Evolutionary conservation across 37 sponge, comb jelly and placozoan genomes (phyloP), one percentile per base, ranked within the genome.

Genomic region (Halichondria panicea): DNA sequence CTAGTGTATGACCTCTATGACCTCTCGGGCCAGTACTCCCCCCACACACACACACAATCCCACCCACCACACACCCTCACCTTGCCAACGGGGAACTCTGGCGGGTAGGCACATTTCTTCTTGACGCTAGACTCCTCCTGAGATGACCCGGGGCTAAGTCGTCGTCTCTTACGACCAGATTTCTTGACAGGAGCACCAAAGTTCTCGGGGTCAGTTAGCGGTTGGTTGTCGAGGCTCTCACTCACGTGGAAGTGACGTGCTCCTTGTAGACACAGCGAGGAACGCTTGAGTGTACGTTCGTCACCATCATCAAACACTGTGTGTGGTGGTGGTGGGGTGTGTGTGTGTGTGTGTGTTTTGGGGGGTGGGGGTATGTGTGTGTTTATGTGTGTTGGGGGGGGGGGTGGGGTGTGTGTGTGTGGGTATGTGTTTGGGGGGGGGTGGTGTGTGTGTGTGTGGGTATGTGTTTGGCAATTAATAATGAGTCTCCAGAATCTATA

Each of bases 291-390:
- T 0, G 93, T 89, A 44, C 88, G 31, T 58, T 92, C 88, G 76
- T 96, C 96, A 12, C 93, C 93, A 74, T 96, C 96, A 77, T 96
- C 96, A 87, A 96, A 96, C 73, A 94, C 95, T 95, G 80, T 12
- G 50, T 4, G 44, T 7, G 44, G 44, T 18, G 43, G 1, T 28
- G 44, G 42, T 67, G 66, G 11, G 42, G 44, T 11, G 4, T 38
- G 1, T 4, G 19, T 67, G 68, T 7, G 44, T 11, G 13, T 48
- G 15, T 15, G 52, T 15, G 15, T 11, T 15, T 15, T 48, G 15
- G 52, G 52, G 15, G 52, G 11, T 15, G 11, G 52, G 11, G 52
- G 13, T 48, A 48, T 18, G 52, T 48, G 52, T 48, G 15, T 48
- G 52, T 48, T 11, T 48, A 15, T 18, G 52, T 48, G 52, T 48